A percentile compares a stretch with the other conserved stretches of the same genome.
phyloP scores from a whole-genome alignment of 1,140 invertebrate genomes.

The Chironomus tepperi region DNA sequence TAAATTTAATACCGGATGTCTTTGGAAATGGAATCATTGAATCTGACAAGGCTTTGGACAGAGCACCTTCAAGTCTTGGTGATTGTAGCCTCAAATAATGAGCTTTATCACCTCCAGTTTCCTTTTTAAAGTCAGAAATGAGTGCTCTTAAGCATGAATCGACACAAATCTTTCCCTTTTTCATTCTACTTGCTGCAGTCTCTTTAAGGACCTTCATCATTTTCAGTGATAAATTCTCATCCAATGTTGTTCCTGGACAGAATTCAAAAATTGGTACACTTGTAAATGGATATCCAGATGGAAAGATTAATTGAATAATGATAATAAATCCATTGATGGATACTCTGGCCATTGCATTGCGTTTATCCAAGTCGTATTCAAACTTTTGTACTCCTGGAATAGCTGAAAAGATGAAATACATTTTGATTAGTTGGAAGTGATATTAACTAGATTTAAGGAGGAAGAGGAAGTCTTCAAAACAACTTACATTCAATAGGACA shows the following conservation, averaged over 20 bases:
- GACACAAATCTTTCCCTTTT: slow-evolving; percentile 67
- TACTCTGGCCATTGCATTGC: slow-evolving; percentile 65
- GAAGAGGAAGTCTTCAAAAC: too few species aligned
- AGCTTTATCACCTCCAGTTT: slow-evolving; percentile 39
- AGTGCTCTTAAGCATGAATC: slow-evolving; percentile 71
- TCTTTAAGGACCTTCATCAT: slow-evolving; percentile 62
- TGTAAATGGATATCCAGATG: slow-evolving; percentile 36
- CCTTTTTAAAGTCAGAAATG: slow-evolving; percentile 56
- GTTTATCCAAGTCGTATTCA: slow-evolving; percentile 58
- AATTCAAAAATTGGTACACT: slow-evolving; percentile 66
- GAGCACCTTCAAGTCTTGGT: slow-evolving; percentile 35
- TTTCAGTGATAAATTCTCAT: slow-evolving; percentile 49
- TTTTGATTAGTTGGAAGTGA: too few species aligned
- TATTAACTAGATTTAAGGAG: too few species aligned
- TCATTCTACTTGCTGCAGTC: slow-evolving; percentile 62
- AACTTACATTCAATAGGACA: slow-evolving; percentile 60
- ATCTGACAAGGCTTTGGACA: slow-evolving; percentile 52
- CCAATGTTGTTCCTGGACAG: slow-evolving; percentile 48
- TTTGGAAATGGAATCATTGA: slow-evolving; percentile 88
- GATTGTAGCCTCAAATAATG: slow-evolving; percentile 36
- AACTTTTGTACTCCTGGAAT: slow-evolving; percentile 74
- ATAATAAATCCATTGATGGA: slow-evolving; percentile 62
- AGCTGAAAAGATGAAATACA: neutral
- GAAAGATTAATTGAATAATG: slow-evolving; percentile 58
- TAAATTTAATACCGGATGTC: slow-evolving; percentile 89